Evolutionary conservation across 2,888 invertebrate species (phyloP).

Genomic region (Coecobrya sp.): DNA sequence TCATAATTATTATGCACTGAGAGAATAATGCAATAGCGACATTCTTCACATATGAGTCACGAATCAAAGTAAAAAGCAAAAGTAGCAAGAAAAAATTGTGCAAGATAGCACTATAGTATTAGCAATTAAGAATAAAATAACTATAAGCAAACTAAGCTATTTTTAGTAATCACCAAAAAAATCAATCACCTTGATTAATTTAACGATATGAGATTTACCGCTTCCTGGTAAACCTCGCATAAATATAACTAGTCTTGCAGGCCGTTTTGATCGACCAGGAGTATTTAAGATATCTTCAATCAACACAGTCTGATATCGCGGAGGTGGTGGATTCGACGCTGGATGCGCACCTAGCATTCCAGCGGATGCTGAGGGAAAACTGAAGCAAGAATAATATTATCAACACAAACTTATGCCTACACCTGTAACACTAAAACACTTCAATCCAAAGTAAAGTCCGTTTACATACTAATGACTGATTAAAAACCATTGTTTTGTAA

Average conservation of each 20-base stretch:
- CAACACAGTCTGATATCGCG: conserved; percentile 88
- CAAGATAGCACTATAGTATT: background rate
- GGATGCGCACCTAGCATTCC: conserved; percentile 67
- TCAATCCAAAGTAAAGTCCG: background rate
- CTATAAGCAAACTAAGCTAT: background rate
- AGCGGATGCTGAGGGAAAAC: conserved; percentile 71
- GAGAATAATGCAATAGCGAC: conserved; percentile 36
- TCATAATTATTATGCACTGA: conserved; percentile 51
- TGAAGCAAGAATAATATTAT: conserved; percentile 60
- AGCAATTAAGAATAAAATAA: background rate
- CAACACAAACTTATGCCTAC: background rate
- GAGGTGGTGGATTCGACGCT: conserved; percentile 80
- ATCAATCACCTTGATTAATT: conserved; percentile 92
- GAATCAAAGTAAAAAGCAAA: conserved; percentile 27
- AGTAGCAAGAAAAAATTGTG: conserved; percentile 3
- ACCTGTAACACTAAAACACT: background rate
- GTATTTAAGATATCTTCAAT: conserved; percentile 94
- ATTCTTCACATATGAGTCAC: conserved; percentile 1
- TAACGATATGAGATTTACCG: conserved; percentile 97
- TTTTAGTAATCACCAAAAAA: background rate
- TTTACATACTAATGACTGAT: no score
- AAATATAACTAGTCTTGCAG: conserved; percentile 94
- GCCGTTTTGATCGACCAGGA: conserved; percentile 94
- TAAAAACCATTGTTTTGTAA: no score
- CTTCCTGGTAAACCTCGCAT: conserved; percentile 97